Percentiles rank a stretch among this genome's conserved stretches.
Evolutionary conservation across 1,140 invertebrate genomes (phyloP).

Genomic region (Cataglyphis hispanica): DNA sequence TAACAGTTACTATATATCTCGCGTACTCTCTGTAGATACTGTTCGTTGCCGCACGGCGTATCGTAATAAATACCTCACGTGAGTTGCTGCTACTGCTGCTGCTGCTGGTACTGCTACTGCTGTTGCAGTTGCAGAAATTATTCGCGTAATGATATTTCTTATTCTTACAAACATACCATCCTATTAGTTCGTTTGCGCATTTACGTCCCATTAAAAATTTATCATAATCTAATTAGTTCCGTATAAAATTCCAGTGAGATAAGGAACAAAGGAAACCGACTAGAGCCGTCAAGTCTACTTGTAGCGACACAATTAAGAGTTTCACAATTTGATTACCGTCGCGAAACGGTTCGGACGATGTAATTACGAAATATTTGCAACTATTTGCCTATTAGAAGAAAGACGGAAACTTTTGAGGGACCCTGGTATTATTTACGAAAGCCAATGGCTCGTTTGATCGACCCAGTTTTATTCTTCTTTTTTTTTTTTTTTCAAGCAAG

Average conservation of each 20-base stretch:
- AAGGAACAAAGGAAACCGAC: not conserved
- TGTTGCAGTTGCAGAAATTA: conserved; percentile 43
- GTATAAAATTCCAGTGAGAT: not conserved
- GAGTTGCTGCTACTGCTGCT: conserved; percentile 25
- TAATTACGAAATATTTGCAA: conserved; percentile 30
- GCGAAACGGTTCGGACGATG: conserved; percentile 10
- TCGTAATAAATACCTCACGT: conserved; percentile 57
- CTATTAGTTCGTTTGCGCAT: conserved; percentile 6
- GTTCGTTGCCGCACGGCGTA: conserved; percentile 48
- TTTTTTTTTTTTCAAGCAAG: conserved; percentile 49
- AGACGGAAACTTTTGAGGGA: conserved; percentile 12
- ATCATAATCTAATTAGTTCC: conserved; percentile 36
- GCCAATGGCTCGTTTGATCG: conserved; percentile 54
- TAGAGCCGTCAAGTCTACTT: not conserved
- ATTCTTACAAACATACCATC: conserved; percentile 54
- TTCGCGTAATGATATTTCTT: conserved; percentile 63
- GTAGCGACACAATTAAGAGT: conserved; percentile 54
- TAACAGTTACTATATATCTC: conserved; percentile 43
- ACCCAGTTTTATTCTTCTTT: conserved; percentile 15
- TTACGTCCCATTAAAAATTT: conserved; percentile 62
- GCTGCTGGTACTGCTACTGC: conserved; percentile 1
- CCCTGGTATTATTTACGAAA: conserved; percentile 53
- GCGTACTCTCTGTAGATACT: conserved; percentile 44
- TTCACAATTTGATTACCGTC: conserved; percentile 61
- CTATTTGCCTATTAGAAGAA: conserved; percentile 43